phyloP scores from a whole-genome alignment of 2,888 invertebrate genomes.

The Ophonus ardosiacus region DNA sequence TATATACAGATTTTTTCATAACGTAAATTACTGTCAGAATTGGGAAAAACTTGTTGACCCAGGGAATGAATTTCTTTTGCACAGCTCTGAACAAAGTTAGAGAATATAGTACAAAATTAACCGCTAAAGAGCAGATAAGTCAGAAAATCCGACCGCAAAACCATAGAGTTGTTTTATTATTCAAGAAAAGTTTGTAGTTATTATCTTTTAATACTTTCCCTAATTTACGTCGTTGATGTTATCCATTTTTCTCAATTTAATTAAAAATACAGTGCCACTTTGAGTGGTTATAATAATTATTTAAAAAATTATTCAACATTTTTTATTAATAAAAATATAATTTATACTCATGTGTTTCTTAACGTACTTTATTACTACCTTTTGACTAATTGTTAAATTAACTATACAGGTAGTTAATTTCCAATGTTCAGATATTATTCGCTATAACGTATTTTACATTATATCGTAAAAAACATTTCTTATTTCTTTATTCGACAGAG shows the following conservation, averaged over 20 bases:
- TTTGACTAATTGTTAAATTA: too few species aligned
- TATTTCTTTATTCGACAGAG: too few species aligned
- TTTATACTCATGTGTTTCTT: background rate
- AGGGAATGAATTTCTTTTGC: slow-evolving; percentile 85
- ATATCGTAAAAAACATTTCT: too few species aligned
- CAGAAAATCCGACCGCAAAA: slow-evolving; percentile 81
- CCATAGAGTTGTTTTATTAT: slow-evolving; percentile 11
- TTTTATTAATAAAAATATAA: slow-evolving; percentile 40
- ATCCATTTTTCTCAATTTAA: slow-evolving; percentile 30
- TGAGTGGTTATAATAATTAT: background rate
- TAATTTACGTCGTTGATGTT: slow-evolving; percentile 28
- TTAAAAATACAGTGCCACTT: slow-evolving; percentile 2
- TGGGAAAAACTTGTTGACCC: slow-evolving; percentile 90
- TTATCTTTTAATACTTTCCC: slow-evolving; percentile 23
- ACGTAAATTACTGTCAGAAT: slow-evolving; percentile 92
- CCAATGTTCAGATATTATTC: too few species aligned
- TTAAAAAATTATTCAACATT: slow-evolving; percentile 41
- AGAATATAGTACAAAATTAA: slow-evolving; percentile 90
- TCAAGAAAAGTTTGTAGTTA: background rate
- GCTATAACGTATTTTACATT: too few species aligned
- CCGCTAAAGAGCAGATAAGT: slow-evolving; percentile 93
- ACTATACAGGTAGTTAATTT: too few species aligned
- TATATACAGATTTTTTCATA: too few species aligned
- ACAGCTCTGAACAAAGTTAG: slow-evolving; percentile 87
- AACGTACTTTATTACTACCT: background rate